These are phyloP conservation scores for Psilopsiagon aurifrons DNA, from an alignment of 2,113 vertebrate genomes.

Conservation along the genomic window DNA sequence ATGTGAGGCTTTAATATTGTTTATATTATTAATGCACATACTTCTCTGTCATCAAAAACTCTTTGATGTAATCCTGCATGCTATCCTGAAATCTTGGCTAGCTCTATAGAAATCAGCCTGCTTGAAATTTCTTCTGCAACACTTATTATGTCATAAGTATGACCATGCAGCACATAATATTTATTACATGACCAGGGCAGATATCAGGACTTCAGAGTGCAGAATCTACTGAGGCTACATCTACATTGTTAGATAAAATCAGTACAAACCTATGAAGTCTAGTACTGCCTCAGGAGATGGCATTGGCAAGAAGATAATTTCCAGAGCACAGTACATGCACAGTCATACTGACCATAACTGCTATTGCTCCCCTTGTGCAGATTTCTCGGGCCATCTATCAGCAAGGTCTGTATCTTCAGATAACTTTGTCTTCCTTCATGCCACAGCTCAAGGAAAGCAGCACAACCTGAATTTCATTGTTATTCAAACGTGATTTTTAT, in stretches of 20 bases:
- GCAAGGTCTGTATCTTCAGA: neutral
- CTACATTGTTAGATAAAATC: neutral
- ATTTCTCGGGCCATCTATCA: neutral
- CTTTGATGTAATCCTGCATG: neutral
- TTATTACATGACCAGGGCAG: neutral
- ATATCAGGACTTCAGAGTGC: neutral
- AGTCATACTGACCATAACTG: neutral
- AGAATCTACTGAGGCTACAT: neutral
- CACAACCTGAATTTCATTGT: neutral
- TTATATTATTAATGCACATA: neutral
- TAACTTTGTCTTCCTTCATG: neutral
- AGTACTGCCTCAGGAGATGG: neutral
- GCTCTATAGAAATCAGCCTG: neutral
- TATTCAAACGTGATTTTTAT: neutral
- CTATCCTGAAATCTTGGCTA: neutral
- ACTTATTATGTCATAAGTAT: neutral
- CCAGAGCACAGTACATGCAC: neutral
- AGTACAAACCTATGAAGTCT: neutral
- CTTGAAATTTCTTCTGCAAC: neutral
- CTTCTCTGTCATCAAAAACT: neutral
- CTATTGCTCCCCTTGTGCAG: neutral
- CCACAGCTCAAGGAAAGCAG: neutral
- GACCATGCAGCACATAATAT: neutral
- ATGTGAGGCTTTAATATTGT: neutral
- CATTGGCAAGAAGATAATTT: neutral